These are phyloP conservation scores for Drosophila arawakana DNA, from an alignment of 1,140 invertebrate genomes.

Conservation along the genomic window DNA sequence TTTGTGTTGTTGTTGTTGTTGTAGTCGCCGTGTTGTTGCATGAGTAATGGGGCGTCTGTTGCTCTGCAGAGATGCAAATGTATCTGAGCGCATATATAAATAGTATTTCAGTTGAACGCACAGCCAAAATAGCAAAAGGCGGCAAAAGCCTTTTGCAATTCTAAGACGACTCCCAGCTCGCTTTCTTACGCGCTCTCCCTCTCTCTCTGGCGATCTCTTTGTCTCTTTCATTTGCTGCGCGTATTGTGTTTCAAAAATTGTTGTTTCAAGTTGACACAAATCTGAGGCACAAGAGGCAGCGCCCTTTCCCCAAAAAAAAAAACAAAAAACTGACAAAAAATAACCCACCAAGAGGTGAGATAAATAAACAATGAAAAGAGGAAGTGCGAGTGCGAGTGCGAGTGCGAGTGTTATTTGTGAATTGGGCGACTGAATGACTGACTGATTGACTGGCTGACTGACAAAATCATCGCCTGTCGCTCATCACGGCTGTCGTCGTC, in stretches of 20 bases:
- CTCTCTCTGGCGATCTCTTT: too few species aligned
- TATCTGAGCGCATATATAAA: constrained; percentile 79
- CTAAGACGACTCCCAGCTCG: neutral
- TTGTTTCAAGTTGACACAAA: constrained; percentile 75
- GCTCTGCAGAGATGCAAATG: constrained; percentile 65
- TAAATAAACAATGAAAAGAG: constrained; percentile 47
- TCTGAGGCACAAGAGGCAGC: constrained; percentile 22
- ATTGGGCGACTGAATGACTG: constrained; percentile 21
- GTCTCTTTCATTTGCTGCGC: neutral
- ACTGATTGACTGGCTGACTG: neutral
- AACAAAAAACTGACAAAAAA: too few species aligned
- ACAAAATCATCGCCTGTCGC: constrained; percentile 17
- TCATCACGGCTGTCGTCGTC: constrained; percentile 18
- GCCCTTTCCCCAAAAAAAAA: neutral
- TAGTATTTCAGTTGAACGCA: constrained; percentile 81
- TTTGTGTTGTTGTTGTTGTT: constrained; percentile 42
- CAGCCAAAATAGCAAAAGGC: constrained; percentile 74
- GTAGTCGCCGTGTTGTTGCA: constrained; percentile 53
- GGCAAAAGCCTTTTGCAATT: constrained; percentile 29
- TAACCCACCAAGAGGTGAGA: constrained; percentile 24
- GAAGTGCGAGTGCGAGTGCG: constrained; percentile 22
- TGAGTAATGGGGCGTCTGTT: constrained; percentile 65
- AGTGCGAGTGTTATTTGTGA: constrained; percentile 30
- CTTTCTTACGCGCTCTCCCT: too few species aligned
- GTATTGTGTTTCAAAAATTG: constrained; percentile 75